These are phyloP conservation scores for Euura lappo DNA, from an alignment of 1,140 invertebrate species.

Conservation along the genomic window DNA sequence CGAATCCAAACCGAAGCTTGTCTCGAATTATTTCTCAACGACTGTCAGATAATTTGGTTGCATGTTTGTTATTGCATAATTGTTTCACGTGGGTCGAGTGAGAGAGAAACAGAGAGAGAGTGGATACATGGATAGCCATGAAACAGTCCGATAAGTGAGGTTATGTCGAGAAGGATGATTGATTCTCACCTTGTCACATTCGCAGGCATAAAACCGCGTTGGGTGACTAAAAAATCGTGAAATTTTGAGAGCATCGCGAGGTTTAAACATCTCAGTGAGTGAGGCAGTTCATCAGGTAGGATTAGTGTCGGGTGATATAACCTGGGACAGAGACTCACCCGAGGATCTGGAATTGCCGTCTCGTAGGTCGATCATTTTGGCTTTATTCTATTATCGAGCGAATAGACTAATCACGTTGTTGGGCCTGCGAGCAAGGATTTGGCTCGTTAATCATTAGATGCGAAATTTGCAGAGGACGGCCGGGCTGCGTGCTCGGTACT, in stretches of 20 bases:
- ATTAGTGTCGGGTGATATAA: no score
- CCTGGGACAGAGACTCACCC: neutral
- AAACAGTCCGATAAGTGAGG: neutral
- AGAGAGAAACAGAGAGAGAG: neutral
- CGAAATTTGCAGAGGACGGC: neutral
- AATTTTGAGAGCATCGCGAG: no score
- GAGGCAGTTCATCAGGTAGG: no score
- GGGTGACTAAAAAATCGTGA: no score
- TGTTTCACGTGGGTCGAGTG: neutral
- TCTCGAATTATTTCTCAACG: neutral
- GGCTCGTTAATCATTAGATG: neutral
- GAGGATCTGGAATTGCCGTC: constrained; percentile 24
- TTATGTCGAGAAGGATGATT: neutral
- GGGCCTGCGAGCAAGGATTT: neutral
- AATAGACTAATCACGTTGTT: neutral
- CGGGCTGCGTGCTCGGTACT: neutral
- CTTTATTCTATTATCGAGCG: neutral
- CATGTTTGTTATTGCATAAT: constrained; percentile 5
- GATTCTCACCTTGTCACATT: no score
- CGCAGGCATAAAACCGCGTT: no score
- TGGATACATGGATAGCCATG: neutral
- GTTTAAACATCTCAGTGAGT: no score
- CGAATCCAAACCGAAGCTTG: no score
- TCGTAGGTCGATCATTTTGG: constrained; percentile 49
- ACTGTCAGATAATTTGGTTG: neutral